These are phyloP conservation scores for Caranx melampygus DNA, from an alignment of 2,113 vertebrate species.

Conservation along the genomic window DNA sequence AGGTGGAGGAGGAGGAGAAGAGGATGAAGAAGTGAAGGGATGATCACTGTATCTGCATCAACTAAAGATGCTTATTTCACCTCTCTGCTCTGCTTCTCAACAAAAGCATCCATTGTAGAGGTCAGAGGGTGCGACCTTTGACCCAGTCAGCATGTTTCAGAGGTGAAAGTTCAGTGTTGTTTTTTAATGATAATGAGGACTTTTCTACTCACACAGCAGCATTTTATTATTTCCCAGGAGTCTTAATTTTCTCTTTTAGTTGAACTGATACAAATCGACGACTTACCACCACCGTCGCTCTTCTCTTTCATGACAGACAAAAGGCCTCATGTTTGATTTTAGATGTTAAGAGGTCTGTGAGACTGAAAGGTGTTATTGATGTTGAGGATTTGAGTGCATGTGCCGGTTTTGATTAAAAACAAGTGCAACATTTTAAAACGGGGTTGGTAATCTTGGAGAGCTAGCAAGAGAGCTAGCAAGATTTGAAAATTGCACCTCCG, in stretches of 20 bases:
- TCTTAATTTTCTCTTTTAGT: background rate
- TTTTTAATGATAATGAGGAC: background rate
- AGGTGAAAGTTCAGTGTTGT: slow-evolving; percentile 16
- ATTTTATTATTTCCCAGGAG: background rate
- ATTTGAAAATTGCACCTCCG: no score
- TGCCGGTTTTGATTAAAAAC: no score
- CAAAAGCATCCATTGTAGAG: slow-evolving; percentile 5
- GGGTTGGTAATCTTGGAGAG: no score
- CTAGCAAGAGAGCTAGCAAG: no score
- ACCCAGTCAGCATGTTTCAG: slow-evolving; percentile 1
- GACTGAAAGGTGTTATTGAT: no score
- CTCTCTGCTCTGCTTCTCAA: background rate
- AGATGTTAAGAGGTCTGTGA: no score
- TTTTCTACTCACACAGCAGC: background rate
- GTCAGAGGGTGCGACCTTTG: slow-evolving; percentile 27
- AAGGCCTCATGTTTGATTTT: no score
- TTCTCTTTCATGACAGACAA: background rate
- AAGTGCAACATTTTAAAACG: no score
- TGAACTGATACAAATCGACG: background rate
- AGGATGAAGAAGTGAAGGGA: background rate
- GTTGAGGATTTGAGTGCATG: no score
- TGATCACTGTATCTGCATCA: background rate
- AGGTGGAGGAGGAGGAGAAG: background rate
- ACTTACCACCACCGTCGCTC: background rate
- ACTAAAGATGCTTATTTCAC: background rate